phyloP scores from a whole-genome alignment of 37 sponge, comb jelly and placozoan genomes.

The Haliclona indistincta region DNA sequence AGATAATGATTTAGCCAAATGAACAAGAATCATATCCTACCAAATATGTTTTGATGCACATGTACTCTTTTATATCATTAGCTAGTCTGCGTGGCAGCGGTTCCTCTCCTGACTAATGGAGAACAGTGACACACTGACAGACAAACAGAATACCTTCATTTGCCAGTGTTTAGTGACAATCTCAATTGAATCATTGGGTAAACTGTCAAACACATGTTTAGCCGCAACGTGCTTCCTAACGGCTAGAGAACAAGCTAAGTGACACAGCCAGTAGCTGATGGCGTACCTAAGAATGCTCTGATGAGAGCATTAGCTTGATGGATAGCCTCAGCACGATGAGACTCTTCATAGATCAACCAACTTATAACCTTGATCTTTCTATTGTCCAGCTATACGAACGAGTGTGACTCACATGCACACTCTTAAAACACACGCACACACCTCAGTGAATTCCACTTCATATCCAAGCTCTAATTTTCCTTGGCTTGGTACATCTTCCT shows the following conservation, averaged over 20 bases:
- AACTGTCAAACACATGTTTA: conserved; percentile 55
- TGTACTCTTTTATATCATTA: conserved; percentile 78
- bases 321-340: conserved; percentile 85
- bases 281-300: conserved; percentile 77
- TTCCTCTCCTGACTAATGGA: not conserved
- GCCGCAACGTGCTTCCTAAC: conserved; percentile 68
- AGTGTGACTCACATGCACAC: not conserved
- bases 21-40: not conserved
- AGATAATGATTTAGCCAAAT: conserved; percentile 7
- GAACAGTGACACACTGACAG: not conserved
- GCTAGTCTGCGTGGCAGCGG: conserved; percentile 32
- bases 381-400: conserved; percentile 36
- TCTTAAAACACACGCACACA: not conserved
- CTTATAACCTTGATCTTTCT: conserved; percentile 75
- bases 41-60: conserved; percentile 85
- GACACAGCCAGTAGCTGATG: not conserved
- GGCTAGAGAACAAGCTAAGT: conserved; percentile 21
- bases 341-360: conserved; percentile 92
- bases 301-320: conserved; percentile 84
- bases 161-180: conserved; percentile 56
- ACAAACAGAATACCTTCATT: conserved; percentile 29
- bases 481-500: conserved; percentile 7
- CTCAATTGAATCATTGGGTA: conserved; percentile 68
- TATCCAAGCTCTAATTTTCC: conserved; percentile 7
- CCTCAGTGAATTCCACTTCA: conserved; percentile 40